Conservation (phyloP, 2,797 vertebrate genomes). For the Halcyon badia region DNA sequence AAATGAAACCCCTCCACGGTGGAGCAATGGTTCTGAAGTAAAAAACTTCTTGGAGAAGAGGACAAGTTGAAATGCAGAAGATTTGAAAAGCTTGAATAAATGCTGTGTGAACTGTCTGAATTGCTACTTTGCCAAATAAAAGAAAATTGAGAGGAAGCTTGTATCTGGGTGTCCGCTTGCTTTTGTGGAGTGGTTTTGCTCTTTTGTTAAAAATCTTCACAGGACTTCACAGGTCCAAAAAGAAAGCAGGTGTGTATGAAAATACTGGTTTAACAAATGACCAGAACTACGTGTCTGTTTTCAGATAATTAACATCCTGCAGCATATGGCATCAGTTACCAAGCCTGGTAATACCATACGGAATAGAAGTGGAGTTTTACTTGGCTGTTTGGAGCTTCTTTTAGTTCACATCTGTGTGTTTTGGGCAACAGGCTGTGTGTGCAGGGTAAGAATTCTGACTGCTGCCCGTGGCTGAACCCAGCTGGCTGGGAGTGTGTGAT, state of each 20-base stretch:
- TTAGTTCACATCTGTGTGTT: background rate
- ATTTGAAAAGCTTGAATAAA: constrained; percentile 62
- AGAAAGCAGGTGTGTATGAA: background rate
- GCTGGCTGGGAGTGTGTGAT: background rate
- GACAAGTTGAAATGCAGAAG: constrained; percentile 50
- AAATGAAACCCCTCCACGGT: background rate
- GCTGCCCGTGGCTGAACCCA: background rate
- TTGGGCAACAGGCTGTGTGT: background rate
- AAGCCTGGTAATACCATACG: background rate
- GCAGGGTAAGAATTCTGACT: background rate
- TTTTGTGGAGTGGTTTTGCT: background rate
- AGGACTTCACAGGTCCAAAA: background rate
- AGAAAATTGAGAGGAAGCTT: constrained; percentile 57
- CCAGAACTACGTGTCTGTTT: background rate
- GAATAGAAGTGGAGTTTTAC: background rate
- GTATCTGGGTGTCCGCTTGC: constrained; percentile 8
- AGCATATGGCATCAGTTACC: background rate
- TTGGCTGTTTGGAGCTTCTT: background rate
- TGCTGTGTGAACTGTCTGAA: constrained; percentile 73
- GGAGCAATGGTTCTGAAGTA: constrained; percentile 57
- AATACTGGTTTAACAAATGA: background rate
- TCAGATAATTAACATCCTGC: background rate
- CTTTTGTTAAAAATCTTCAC: background rate
- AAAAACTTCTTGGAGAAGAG: constrained; percentile 25
- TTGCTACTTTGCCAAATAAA: constrained; percentile 77